Percentiles rank a stretch among this genome's conserved stretches.
Evolutionary conservation across 1,140 invertebrate genomes (phyloP).

Genomic region (Drosophila ananassae): DNA sequence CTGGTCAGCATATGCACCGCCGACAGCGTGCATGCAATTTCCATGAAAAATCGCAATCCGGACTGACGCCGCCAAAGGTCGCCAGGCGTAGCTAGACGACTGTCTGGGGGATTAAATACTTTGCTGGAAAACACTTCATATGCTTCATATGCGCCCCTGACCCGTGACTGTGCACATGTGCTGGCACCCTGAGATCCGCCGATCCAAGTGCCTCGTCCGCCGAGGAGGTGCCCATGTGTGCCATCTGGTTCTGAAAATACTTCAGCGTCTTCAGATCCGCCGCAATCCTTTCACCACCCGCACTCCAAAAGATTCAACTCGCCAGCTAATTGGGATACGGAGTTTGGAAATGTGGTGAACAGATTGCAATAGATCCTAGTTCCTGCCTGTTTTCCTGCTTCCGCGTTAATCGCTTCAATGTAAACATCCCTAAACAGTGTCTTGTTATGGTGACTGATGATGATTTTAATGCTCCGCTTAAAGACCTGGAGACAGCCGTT

Average conservation of each 20-base stretch:
- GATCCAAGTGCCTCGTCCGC: constrained; percentile 10
- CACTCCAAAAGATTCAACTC: constrained; percentile 1
- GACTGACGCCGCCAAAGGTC: constrained; percentile 66
- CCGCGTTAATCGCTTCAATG: background rate
- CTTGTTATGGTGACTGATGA: constrained; percentile 1
- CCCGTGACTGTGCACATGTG: background rate
- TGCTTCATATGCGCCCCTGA: constrained; percentile 5
- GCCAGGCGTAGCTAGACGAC: constrained; percentile 12
- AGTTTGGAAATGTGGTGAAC: constrained; percentile 26
- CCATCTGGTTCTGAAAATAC: constrained; percentile 23
- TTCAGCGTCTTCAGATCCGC: constrained; percentile 5
- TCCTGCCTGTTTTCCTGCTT: constrained; percentile 3
- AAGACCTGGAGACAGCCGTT: background rate
- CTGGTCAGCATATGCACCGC: constrained; percentile 72
- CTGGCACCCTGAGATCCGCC: background rate
- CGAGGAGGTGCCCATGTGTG: constrained; percentile 19
- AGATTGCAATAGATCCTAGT: constrained; percentile 13
- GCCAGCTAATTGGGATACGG: constrained; percentile 1
- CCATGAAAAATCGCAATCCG: constrained; percentile 79
- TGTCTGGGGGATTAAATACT: background rate
- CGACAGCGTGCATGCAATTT: constrained; percentile 54
- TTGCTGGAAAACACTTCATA: background rate
- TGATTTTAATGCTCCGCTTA: background rate
- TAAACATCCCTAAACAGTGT: constrained; percentile 8
- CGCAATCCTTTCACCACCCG: constrained; percentile 40